Conservation (phyloP, 2,113 vertebrate genomes). For the Scopus umbretta region DNA sequence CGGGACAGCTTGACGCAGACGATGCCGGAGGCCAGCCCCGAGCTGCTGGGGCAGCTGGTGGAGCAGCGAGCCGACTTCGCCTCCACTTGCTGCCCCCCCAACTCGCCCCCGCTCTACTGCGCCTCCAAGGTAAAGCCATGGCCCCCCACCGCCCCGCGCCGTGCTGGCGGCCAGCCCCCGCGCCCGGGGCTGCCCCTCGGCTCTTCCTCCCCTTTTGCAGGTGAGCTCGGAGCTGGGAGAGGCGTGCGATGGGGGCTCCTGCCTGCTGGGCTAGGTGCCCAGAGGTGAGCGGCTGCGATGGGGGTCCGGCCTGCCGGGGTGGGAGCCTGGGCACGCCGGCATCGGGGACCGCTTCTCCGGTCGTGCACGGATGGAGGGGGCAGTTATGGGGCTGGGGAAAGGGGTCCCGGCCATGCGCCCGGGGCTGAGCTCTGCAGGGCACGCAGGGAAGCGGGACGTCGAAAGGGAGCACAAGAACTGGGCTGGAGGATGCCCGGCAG, state of each 20-base stretch:
- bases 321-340: too few species aligned
- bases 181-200: background rate
- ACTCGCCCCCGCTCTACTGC: slow-evolving; percentile 34
- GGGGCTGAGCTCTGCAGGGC: background rate
- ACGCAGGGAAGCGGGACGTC: background rate
- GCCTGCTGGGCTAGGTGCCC: background rate
- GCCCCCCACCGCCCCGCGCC: accelerated
- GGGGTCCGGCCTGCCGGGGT: too few species aligned
- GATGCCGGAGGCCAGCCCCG: background rate
- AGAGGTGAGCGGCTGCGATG: background rate
- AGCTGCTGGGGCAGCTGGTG: background rate
- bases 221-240: slow-evolving; percentile 11
- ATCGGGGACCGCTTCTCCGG: accelerated
- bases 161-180: accelerated
- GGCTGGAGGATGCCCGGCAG: background rate
- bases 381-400: background rate
- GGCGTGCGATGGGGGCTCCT: background rate
- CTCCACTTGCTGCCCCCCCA: slow-evolving; percentile 17
- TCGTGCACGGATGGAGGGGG: background rate
- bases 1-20: background rate
- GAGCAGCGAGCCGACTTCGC: background rate
- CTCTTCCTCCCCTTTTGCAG: background rate
- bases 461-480: background rate
- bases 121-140: background rate
- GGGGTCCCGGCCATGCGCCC: accelerated